Conservation (phyloP, 2,888 invertebrate species). For the Acleris sparsana region DNA sequence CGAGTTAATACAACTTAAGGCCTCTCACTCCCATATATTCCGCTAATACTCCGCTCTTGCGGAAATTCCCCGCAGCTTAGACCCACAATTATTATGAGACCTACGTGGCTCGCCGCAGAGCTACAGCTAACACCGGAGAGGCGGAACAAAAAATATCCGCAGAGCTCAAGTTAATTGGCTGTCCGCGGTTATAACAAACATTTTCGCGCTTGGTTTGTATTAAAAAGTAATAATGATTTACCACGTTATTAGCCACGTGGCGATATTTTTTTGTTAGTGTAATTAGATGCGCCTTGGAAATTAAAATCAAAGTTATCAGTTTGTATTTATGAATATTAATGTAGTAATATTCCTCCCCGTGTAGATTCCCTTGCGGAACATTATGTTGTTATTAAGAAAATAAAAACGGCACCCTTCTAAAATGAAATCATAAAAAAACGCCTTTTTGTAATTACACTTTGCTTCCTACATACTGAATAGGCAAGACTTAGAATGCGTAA, state of each 20-base stretch:
- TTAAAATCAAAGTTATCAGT: slow-evolving; percentile 1
- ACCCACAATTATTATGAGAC: slow-evolving; percentile 35
- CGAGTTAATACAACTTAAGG: slow-evolving; percentile 43
- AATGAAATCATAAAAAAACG: not conserved
- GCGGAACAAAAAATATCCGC: slow-evolving; percentile 28
- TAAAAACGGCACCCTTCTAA: not conserved
- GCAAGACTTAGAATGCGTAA: too few relatives aligned
- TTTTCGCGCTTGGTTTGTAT: slow-evolving; percentile 41
- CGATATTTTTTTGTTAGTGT: slow-evolving; percentile 42
- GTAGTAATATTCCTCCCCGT: too few relatives aligned
- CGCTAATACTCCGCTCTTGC: slow-evolving; percentile 40
- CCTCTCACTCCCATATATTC: slow-evolving; percentile 40
- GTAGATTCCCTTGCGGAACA: not conserved
- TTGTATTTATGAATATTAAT: too few relatives aligned
- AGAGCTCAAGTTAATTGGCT: slow-evolving; percentile 26
- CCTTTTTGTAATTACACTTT: not conserved
- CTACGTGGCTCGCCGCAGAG: slow-evolving; percentile 31
- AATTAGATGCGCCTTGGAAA: slow-evolving; percentile 33
- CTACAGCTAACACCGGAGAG: slow-evolving; percentile 13
- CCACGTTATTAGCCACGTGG: slow-evolving; percentile 41
- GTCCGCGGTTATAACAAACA: slow-evolving; percentile 16
- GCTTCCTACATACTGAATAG: too few relatives aligned
- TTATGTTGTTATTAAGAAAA: not conserved
- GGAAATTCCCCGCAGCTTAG: slow-evolving; percentile 33
- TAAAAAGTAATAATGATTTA: slow-evolving; percentile 49